These are phyloP conservation scores for Phodopus roborovskii DNA, from an alignment of 2,113 vertebrate species.

Conservation along the genomic window DNA sequence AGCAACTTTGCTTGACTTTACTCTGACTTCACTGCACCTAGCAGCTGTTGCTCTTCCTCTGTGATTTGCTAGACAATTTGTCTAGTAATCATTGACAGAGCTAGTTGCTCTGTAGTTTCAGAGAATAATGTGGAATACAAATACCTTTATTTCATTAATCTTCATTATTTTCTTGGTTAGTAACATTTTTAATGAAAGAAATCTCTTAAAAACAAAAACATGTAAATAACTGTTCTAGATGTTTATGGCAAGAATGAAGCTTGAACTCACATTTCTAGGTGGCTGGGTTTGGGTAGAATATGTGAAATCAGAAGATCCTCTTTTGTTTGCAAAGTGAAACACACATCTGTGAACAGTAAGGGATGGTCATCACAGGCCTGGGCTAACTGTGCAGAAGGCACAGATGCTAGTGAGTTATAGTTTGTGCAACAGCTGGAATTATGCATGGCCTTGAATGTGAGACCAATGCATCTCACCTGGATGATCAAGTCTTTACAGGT, in stretches of 20 bases:
- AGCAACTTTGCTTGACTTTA: not conserved
- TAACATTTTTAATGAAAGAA: not conserved
- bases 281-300: not conserved
- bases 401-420: too few species aligned
- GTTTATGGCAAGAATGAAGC: not conserved
- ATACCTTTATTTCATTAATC: not conserved
- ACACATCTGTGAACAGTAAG: too few species aligned
- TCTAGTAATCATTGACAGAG: not conserved
- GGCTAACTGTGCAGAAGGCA: not conserved
- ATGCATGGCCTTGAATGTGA: not conserved
- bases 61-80: not conserved
- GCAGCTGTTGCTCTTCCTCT: not conserved
- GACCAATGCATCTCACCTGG: not conserved
- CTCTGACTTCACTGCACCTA: not conserved
- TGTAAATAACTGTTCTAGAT: not conserved
- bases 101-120: not conserved
- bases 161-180: not conserved
- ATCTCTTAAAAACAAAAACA: not conserved
- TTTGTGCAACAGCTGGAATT: not conserved
- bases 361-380: not conserved
- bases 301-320: not conserved
- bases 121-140: not conserved
- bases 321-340: not conserved
- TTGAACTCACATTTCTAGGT: not conserved
- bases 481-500: not conserved